phyloP scores from a whole-genome alignment of 2,797 vertebrate species.

The Pseudochirops corinnae region DNA sequence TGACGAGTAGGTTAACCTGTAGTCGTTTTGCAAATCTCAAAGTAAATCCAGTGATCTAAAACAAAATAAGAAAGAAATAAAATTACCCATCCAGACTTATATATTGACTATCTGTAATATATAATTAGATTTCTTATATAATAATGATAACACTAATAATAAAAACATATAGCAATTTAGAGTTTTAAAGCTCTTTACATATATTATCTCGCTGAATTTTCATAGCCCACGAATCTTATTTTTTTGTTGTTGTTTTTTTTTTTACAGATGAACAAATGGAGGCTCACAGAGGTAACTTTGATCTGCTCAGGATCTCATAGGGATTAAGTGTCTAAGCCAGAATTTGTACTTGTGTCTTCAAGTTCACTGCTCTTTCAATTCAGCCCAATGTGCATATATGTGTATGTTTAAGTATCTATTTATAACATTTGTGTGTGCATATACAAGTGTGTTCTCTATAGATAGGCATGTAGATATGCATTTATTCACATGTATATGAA shows the following conservation, averaged over 20 bases:
- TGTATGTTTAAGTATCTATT: background rate
- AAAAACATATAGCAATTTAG: background rate
- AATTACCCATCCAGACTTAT: background rate
- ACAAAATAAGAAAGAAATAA: constrained; percentile 47
- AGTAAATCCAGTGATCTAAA: constrained; percentile 94
- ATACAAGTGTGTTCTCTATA: background rate
- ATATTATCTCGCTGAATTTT: background rate
- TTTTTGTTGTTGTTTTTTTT: too few relatives aligned
- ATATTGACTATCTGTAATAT: background rate
- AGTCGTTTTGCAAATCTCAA: constrained; percentile 94
- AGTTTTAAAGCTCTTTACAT: background rate
- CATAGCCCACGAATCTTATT: background rate
- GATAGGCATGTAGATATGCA: background rate
- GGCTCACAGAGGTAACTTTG: background rate
- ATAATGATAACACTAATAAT: background rate
- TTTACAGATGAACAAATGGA: background rate
- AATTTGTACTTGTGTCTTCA: background rate
- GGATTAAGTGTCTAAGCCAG: background rate
- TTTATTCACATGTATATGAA: background rate
- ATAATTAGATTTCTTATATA: background rate
- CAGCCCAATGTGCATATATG: background rate
- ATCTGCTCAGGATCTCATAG: background rate
- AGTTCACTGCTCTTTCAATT: background rate
- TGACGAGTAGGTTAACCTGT: constrained; percentile 94
- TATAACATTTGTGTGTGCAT: background rate